Evolutionary conservation across 2,113 vertebrate species (phyloP).

Genomic region (Elaphurus davidianus): DNA sequence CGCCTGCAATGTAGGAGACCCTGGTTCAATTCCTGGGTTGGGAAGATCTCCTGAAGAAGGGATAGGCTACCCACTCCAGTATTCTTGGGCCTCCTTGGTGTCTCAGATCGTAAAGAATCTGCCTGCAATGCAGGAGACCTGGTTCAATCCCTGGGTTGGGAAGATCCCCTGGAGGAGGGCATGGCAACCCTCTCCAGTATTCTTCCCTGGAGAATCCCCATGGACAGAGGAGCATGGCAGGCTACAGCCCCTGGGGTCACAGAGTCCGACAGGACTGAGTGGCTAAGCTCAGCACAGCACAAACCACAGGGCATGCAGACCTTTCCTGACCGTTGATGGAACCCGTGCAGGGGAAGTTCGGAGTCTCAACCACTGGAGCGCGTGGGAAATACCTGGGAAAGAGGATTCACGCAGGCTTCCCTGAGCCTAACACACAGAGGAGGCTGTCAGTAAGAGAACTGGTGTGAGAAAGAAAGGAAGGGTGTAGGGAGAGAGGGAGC

Average conservation of each 20-base stretch:
- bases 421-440: neutral
- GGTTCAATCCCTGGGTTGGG: neutral
- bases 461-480: neutral
- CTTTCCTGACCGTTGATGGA: neutral
- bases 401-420: neutral
- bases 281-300: neutral
- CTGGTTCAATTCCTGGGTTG: neutral
- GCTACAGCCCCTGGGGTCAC: neutral
- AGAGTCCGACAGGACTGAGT: neutral
- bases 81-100: neutral
- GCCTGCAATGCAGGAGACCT: neutral
- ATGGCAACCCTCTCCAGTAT: neutral
- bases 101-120: neutral
- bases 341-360: neutral
- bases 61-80: neutral
- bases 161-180: neutral
- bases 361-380: neutral
- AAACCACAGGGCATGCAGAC: neutral
- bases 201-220: neutral
- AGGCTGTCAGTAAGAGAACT: neutral
- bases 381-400: neutral
- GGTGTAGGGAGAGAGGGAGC: neutral
- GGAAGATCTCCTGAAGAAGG: neutral
- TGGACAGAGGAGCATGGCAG: neutral
- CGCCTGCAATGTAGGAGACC: neutral